These are phyloP conservation scores for Plutella xylostella DNA, from an alignment of 2,888 invertebrate genomes.

Conservation along the genomic window DNA sequence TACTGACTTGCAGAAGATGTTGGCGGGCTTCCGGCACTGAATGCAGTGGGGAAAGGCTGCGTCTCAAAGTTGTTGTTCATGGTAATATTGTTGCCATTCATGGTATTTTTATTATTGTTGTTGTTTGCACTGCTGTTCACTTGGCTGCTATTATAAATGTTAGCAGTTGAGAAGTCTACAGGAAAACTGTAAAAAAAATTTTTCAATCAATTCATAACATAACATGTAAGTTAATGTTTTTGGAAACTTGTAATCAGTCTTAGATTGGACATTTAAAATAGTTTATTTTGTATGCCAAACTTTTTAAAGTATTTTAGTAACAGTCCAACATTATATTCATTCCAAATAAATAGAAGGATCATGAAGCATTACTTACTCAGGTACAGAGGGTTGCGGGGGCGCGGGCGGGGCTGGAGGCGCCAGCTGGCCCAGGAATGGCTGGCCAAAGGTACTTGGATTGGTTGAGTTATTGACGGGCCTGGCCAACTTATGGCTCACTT, in stretches of 20 bases:
- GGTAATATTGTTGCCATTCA: too few relatives aligned
- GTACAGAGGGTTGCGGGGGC: slow-evolving; percentile 30
- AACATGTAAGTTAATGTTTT: too few relatives aligned
- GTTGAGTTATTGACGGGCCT: slow-evolving; percentile 37
- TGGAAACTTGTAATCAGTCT: too few relatives aligned
- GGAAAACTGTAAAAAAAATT: slow-evolving; percentile 67
- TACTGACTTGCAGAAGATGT: slow-evolving; percentile 41
- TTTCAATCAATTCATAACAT: too few relatives aligned
- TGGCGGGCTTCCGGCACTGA: slow-evolving; percentile 40
- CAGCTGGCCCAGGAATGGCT: slow-evolving; percentile 32
- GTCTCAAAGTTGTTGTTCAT: slow-evolving; percentile 22
- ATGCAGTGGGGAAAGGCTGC: slow-evolving; percentile 52
- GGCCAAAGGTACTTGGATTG: too few relatives aligned
- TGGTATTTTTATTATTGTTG: slow-evolving; percentile 26
- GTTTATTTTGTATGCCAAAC: too few relatives aligned
- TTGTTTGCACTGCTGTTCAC: slow-evolving; percentile 49
- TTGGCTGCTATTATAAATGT: slow-evolving; percentile 76
- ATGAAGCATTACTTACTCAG: slow-evolving; percentile 45
- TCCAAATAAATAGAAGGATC: too few relatives aligned
- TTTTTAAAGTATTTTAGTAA: too few relatives aligned
- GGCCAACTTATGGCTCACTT: slow-evolving; percentile 36
- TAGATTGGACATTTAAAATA: too few relatives aligned
- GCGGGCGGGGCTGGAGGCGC: neutral
- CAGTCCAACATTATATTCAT: too few relatives aligned
- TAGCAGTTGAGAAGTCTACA: slow-evolving; percentile 78